Evolutionary conservation across 1,140 invertebrate species (phyloP).

Genomic region (Cherax destructor): DNA sequence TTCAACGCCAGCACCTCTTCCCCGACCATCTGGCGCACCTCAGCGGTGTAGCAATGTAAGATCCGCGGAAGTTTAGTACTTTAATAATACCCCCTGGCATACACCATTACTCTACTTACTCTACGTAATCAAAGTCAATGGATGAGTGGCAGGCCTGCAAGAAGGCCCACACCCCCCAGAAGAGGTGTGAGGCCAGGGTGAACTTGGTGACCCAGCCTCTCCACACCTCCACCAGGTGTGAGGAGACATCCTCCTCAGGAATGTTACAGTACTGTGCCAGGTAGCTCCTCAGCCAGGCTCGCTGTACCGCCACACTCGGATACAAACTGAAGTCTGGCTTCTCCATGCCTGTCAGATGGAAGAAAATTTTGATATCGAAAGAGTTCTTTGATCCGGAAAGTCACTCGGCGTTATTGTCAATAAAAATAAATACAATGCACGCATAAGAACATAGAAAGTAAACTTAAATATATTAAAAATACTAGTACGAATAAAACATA

Average conservation of each 20-base stretch:
- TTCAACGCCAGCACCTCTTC: no score
- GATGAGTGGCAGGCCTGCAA: slow-evolving; percentile 92
- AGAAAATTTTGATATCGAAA: background rate
- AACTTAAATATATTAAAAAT: no score
- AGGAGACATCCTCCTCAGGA: slow-evolving; percentile 6
- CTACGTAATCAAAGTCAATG: slow-evolving; percentile 96
- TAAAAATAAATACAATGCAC: no score
- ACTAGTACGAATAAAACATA: no score
- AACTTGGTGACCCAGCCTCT: slow-evolving; percentile 81
- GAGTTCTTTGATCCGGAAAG: no score
- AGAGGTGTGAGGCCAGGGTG: slow-evolving; percentile 87
- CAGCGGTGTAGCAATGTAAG: no score
- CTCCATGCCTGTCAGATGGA: slow-evolving; percentile 80
- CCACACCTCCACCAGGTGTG: slow-evolving; percentile 31
- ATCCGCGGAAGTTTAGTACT: no score
- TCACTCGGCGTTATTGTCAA: no score
- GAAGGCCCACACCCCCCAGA: slow-evolving; percentile 95
- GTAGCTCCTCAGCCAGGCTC: slow-evolving; percentile 88
- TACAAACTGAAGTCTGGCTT: slow-evolving; percentile 86
- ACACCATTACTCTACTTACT: slow-evolving; percentile 79
- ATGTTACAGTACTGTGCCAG: slow-evolving; percentile 80
- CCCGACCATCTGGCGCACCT: no score
- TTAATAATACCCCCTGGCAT: no score
- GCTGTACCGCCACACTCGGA: slow-evolving; percentile 87
- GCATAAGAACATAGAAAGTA: no score